phyloP scores from a whole-genome alignment of 1,140 invertebrate genomes.

The Lordiphosa stackelbergi region DNA sequence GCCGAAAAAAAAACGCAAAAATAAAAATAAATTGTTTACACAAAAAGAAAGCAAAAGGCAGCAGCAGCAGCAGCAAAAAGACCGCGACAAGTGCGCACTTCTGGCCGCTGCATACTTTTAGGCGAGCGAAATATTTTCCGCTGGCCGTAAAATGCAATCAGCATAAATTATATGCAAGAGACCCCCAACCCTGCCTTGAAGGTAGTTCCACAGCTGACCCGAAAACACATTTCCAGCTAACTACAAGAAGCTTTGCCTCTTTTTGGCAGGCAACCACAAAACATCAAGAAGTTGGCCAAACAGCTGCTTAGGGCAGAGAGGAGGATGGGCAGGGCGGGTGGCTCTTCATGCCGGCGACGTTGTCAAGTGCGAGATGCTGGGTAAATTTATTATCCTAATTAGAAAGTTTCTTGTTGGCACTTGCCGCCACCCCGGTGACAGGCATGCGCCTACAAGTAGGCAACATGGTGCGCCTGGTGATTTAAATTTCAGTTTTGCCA shows the following conservation, averaged over 20 bases:
- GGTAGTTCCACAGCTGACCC: slow-evolving; percentile 62
- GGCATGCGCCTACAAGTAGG: slow-evolving; percentile 20
- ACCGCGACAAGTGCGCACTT: slow-evolving; percentile 61
- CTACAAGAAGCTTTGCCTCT: slow-evolving; percentile 12
- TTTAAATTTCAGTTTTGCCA: slow-evolving; percentile 38
- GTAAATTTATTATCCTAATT: slow-evolving; percentile 76
- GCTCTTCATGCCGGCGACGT: slow-evolving; percentile 52
- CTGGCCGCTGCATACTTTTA: slow-evolving; percentile 51
- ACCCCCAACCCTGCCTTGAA: background rate
- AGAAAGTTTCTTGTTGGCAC: slow-evolving; percentile 74
- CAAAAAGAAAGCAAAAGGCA: slow-evolving; percentile 5
- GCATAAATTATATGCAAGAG: slow-evolving; percentile 66
- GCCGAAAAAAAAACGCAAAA: slow-evolving; percentile 37
- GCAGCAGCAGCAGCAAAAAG: slow-evolving; percentile 17
- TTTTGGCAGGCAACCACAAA: slow-evolving; percentile 54
- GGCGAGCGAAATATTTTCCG: slow-evolving; percentile 15
- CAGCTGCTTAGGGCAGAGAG: slow-evolving; percentile 23
- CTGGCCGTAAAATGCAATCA: slow-evolving; percentile 71
- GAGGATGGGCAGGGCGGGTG: background rate
- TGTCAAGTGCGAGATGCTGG: slow-evolving; percentile 62
- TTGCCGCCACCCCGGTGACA: slow-evolving; percentile 23
- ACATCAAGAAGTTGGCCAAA: slow-evolving; percentile 58
- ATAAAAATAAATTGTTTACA: slow-evolving; percentile 64
- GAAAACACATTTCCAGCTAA: slow-evolving; percentile 66
- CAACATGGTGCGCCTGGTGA: slow-evolving; percentile 57